Evolutionary conservation across 2,113 vertebrate genomes (phyloP), one percentile per base, ranked within the genome.

Genomic region (Siniperca chuatsi): DNA sequence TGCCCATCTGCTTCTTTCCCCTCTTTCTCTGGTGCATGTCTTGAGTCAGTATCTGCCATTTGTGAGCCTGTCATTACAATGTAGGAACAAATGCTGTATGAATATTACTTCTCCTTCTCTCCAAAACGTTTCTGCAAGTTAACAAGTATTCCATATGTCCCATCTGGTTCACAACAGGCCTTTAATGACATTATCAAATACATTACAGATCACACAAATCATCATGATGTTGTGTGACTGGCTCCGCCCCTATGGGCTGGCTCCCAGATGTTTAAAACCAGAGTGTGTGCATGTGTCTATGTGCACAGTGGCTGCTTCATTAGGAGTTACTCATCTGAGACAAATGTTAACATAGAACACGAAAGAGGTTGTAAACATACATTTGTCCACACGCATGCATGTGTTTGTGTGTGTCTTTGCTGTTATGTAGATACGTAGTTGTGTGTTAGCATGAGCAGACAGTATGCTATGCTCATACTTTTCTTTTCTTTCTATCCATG

Each of bases 111-210:
- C 42, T 74, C 57, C 48, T 42, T 33, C 61, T 20, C n/a, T 21
- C 60, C 42, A 35, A 80, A 90, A 83, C 42, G 23, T 70, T 60
- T 42, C 69, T 81, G 50, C 23, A 75, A 66, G 68, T 86, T 92
- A 89, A 91, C 87, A 78, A 77, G 42, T 83, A 84, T 87, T 92
- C 91, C 93, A 94, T 90, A 91, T 93, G 92, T 58, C 40, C 88
- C 89, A 93, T 94, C 87, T 90, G 92, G 87, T 62, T 89, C 54
- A 74, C 68, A 46, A 85, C 66, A 42, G 62, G 79, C 75, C 67
- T 87, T 82, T 90, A 93, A 92, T 83, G 88, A 84, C 87, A 87
- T 91, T 92, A 94, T 95, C 92, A 95, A 92, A 91, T 69, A 80
- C 87, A 85, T 92, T 90, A 92, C 86, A 84, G 81, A 90, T 94